Base-by-base conservation (phyloP, 2,797 vertebrate genomes). In the Eulemur albifrons region DNA sequence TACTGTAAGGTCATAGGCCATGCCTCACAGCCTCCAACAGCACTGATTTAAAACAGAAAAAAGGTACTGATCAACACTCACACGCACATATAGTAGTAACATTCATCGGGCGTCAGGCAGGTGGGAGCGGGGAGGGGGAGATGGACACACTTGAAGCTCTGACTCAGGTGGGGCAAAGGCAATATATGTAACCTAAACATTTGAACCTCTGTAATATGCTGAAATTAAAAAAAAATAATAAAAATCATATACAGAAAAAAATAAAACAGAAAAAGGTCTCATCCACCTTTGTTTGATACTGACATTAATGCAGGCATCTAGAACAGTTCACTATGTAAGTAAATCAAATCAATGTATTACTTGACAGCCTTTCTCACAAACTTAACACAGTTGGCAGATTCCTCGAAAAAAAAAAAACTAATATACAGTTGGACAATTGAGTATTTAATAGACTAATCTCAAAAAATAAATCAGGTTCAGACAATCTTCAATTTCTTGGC, bases 401-500 rank as follows among this genome's bases (percentile, higher is more conserved):
- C 27, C 18, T 63, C 14, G 32, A 88, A 96, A 97, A 27, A 94
- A 95, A 63, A 3, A 89, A 35, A 40, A 40, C 38, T 1, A 40
- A 40, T 76, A 73, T 20, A 84, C 0, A 94, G 72, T 25, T 94
- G 14, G n/a, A 61, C 40, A 92, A 90, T 43, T 90, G 25, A 65
- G 88, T 81, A 96, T 76, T 54, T 96, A 93, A 73, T 8, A 91
- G 85, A 57, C 6, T 75, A 25, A 48, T 57, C 79, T n/a, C 10
- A 94, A 89, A 81, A 79, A 80, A 89, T 52, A 88, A 84, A 72
- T 84, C 38, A 61, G 9, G 69, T 92, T 32, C 1, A 95, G 57
- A n/a, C 61, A 84, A 61, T 52, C 48, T 94, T 95, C 92, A 82
- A 93, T 95, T 98, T 98, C 9, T 97, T 96, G 86, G 90, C 92